Percentiles rank a stretch among this genome's conserved stretches.
phyloP scores from a whole-genome alignment of 1,140 invertebrate genomes.

The Drosophila tsacasi region DNA sequence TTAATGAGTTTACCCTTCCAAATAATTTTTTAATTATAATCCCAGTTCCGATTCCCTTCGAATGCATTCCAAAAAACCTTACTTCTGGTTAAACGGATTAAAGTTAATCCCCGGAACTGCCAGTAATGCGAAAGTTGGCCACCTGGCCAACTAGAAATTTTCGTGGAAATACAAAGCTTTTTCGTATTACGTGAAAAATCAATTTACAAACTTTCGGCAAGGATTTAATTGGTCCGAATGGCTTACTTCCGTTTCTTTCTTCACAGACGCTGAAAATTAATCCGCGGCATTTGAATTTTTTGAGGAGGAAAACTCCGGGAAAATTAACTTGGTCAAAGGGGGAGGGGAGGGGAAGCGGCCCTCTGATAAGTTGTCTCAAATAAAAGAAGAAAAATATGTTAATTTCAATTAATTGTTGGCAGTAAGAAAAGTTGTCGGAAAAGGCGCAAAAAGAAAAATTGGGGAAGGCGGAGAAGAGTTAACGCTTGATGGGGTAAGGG shows the following conservation, averaged over 20 bases:
- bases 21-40: not conserved
- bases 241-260: slow-evolving; percentile 18
- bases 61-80: not conserved
- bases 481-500: slow-evolving; percentile 30
- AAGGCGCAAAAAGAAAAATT: slow-evolving; percentile 38
- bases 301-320: slow-evolving; percentile 5
- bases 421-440: slow-evolving; percentile 37
- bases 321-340: slow-evolving; percentile 35
- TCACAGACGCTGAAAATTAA: slow-evolving; percentile 28
- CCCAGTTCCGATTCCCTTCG: not conserved
- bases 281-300: slow-evolving; percentile 11
- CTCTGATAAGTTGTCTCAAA: slow-evolving; percentile 66
- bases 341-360: not conserved
- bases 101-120: slow-evolving; percentile 11
- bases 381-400: slow-evolving; percentile 78
- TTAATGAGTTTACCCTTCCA: not conserved
- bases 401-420: slow-evolving; percentile 81
- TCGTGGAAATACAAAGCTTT: not conserved
- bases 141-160: slow-evolving; percentile 1
- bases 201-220: slow-evolving; percentile 50
- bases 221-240: slow-evolving; percentile 45
- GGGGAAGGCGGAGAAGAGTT: slow-evolving; percentile 26
- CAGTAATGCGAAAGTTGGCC: slow-evolving; percentile 23
- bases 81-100: not conserved
- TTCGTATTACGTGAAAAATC: slow-evolving; percentile 38